Conservation (phyloP, 2,797 vertebrate genomes). For the Pangasius mekongensis region DNA sequence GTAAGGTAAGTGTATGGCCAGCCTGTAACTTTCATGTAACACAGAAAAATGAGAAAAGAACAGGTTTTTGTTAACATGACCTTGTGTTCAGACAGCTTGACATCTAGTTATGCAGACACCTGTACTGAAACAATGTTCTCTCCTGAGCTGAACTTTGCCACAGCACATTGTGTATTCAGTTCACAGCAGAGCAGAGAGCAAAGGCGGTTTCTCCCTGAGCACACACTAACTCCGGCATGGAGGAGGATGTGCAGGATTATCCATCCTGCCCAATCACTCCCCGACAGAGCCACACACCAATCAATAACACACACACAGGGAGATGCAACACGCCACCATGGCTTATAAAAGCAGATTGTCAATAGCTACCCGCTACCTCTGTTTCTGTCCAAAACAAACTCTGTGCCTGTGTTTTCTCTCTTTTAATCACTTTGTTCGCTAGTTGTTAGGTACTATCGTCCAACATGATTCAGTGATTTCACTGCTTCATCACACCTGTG, state of each 20-base stretch:
- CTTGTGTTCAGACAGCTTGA: constrained; percentile 66
- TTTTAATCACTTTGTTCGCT: constrained; percentile 49
- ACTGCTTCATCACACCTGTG: constrained; percentile 50
- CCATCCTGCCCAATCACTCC: constrained; percentile 59
- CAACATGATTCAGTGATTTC: constrained; percentile 20
- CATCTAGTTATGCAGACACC: constrained; percentile 76
- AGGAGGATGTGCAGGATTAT: constrained; percentile 63
- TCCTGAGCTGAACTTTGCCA: constrained; percentile 57
- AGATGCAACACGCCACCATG: constrained; percentile 57
- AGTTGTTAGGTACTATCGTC: constrained; percentile 39
- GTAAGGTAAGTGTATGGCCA: neutral
- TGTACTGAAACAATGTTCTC: constrained; percentile 60
- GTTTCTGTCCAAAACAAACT: constrained; percentile 37
- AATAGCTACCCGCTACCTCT: constrained; percentile 52
- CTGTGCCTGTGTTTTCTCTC: constrained; percentile 51
- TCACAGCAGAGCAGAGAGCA: constrained; percentile 70
- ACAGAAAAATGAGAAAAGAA: constrained; percentile 59
- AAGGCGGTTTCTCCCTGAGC: constrained; percentile 63
- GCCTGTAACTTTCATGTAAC: constrained; percentile 58
- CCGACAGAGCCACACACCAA: constrained; percentile 51
- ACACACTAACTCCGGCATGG: constrained; percentile 52
- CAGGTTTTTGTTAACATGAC: constrained; percentile 71
- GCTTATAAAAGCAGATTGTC: constrained; percentile 56
- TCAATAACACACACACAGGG: constrained; percentile 57
- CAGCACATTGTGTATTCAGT: constrained; percentile 71